phyloP scores from a whole-genome alignment of 2,888 invertebrate species.

The Cephalotes varians region DNA sequence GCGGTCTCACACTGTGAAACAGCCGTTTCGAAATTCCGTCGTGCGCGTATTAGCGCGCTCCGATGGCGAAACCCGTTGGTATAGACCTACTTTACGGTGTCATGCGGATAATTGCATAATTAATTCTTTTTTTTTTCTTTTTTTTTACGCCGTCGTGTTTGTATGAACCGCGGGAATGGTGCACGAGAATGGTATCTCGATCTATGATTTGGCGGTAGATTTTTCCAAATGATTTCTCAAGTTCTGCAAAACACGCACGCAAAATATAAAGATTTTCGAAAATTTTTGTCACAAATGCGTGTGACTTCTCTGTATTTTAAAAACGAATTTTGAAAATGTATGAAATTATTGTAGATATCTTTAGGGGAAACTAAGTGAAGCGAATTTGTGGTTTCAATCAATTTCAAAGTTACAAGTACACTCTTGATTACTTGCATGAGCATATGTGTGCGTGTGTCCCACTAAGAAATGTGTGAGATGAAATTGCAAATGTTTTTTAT shows the following conservation, averaged over 20 bases:
- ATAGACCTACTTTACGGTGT: slow-evolving; percentile 53
- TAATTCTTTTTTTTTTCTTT: background rate
- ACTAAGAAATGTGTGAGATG: slow-evolving; percentile 1
- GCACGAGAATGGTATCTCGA: background rate
- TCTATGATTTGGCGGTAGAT: background rate
- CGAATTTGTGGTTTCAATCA: slow-evolving; percentile 11
- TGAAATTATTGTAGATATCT: background rate
- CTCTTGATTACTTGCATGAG: background rate
- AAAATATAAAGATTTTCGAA: background rate
- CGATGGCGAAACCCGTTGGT: slow-evolving; percentile 50
- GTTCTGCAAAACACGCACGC: background rate
- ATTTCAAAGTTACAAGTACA: background rate
- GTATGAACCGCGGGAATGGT: background rate
- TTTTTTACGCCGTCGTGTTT: background rate
- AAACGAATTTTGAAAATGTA: no score
- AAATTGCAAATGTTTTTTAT: slow-evolving; percentile 42
- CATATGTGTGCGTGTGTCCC: background rate
- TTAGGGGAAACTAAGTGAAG: background rate
- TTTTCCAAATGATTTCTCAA: background rate
- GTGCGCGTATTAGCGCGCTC: slow-evolving; percentile 44
- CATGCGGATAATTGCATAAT: slow-evolving; percentile 52
- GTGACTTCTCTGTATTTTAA: background rate
- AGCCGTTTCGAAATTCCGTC: slow-evolving; percentile 47
- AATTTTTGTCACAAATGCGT: background rate
- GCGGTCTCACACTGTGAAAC: slow-evolving; percentile 32